A percentile compares a stretch with the other conserved stretches of the same genome.
Conservation (phyloP, 2,888 invertebrate species). For the Apamea anceps region DNA sequence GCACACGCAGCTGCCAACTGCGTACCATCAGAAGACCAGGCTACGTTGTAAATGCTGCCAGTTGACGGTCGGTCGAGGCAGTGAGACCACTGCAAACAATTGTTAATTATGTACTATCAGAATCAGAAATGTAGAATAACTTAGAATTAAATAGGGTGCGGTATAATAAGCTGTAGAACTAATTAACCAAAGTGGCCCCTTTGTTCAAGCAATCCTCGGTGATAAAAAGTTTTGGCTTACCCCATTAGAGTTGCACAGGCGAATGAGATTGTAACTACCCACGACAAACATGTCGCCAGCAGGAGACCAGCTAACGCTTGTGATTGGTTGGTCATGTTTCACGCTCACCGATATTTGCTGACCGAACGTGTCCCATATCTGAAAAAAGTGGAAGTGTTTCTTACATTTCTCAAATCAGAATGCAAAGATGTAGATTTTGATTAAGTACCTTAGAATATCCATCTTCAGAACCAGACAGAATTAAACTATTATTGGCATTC, state of each 20-base stretch:
- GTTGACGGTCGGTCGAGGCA: slow-evolving; percentile 96
- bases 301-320: slow-evolving; percentile 97
- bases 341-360: slow-evolving; percentile 96
- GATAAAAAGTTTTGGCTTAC: slow-evolving; percentile 88
- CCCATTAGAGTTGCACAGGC: slow-evolving; percentile 98
- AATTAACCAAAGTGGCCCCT: not conserved
- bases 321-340: slow-evolving; percentile 97
- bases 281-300: slow-evolving; percentile 97
- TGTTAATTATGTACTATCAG: not conserved
- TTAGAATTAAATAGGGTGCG: not conserved
- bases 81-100: slow-evolving; percentile 95
- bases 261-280: slow-evolving; percentile 97
- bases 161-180: not conserved
- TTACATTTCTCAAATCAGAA: too few relatives aligned
- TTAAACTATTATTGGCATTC: slow-evolving; percentile 97
- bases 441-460: slow-evolving; percentile 93
- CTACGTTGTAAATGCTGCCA: slow-evolving; percentile 96
- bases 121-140: not conserved
- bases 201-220: not conserved
- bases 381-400: slow-evolving; percentile 19
- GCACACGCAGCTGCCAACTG: slow-evolving; percentile 99
- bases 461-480: slow-evolving; percentile 99
- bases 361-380: slow-evolving; percentile 98
- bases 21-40: slow-evolving; percentile 99
- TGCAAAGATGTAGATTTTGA: slow-evolving; percentile 77